Evolutionary conservation across 2,113 vertebrate genomes (phyloP).

Genomic region (Aspidoscelis tigris): DNA sequence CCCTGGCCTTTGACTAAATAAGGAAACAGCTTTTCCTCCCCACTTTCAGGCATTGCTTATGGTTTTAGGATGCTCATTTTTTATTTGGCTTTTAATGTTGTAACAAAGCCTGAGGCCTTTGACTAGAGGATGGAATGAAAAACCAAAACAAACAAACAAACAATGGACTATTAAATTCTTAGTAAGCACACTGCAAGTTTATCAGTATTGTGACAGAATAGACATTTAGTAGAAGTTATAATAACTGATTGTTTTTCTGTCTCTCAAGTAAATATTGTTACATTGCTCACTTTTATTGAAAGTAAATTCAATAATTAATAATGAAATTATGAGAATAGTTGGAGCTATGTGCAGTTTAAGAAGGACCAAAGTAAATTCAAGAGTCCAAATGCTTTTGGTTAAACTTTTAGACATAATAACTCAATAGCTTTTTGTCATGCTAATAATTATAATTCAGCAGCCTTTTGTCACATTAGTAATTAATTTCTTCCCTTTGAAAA

Average conservation of each 20-base stretch:
- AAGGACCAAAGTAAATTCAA: conserved; percentile 42
- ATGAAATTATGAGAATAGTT: conserved; percentile 45
- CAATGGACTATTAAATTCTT: not conserved
- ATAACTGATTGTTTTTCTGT: not conserved
- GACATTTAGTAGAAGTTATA: not conserved
- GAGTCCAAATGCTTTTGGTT: conserved; percentile 51
- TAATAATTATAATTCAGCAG: conserved; percentile 19
- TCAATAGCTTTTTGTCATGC: conserved; percentile 47
- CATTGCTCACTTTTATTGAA: conserved; percentile 29
- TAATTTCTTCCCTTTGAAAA: conserved; percentile 40
- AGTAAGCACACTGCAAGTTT: not conserved
- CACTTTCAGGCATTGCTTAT: too few species aligned
- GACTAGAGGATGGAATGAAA: too few species aligned
- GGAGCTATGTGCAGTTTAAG: conserved; percentile 42
- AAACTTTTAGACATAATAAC: conserved; percentile 50
- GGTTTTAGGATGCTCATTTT: too few species aligned
- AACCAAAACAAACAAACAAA: too few species aligned
- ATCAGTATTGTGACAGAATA: not conserved
- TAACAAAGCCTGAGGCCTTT: too few species aligned
- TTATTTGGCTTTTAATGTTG: too few species aligned
- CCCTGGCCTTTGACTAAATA: too few species aligned
- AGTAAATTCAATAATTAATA: conserved; percentile 51
- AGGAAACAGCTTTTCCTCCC: too few species aligned
- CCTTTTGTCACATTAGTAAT: not conserved
- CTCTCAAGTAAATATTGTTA: not conserved